These are phyloP conservation scores for Neoitamus cyanurus DNA, from an alignment of 2,888 invertebrate genomes.

Conservation along the genomic window DNA sequence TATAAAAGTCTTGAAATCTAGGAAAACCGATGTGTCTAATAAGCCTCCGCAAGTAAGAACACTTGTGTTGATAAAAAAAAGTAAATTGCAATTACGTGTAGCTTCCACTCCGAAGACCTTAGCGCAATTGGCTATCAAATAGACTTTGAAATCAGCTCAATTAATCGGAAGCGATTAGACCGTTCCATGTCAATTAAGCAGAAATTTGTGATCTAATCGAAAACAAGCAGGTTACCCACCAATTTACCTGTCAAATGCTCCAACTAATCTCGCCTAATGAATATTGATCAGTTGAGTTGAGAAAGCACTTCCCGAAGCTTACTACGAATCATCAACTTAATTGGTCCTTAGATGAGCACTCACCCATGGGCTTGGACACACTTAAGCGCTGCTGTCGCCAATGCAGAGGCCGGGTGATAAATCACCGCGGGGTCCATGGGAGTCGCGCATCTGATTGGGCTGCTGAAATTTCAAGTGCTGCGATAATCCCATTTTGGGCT, in stretches of 20 bases:
- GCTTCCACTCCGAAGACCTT: background rate
- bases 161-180: slow-evolving; percentile 19
- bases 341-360: background rate
- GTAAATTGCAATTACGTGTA: background rate
- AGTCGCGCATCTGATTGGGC: background rate
- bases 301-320: background rate
- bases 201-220: slow-evolving; percentile 11
- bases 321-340: background rate
- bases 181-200: background rate
- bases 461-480: slow-evolving; percentile 4
- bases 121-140: background rate
- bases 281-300: background rate
- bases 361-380: background rate
- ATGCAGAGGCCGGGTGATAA: background rate
- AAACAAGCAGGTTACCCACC: background rate
- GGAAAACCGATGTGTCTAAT: background rate
- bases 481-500: slow-evolving; percentile 17
- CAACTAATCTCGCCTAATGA: background rate
- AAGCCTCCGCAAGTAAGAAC: background rate
- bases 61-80: background rate
- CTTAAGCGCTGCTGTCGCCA: background rate
- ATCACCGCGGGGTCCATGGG: background rate
- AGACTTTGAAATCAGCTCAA: background rate
- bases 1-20: background rate
- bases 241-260: slow-evolving; percentile 17